Base-by-base conservation (phyloP, 2,888 invertebrate species). In the Nineta flava region DNA sequence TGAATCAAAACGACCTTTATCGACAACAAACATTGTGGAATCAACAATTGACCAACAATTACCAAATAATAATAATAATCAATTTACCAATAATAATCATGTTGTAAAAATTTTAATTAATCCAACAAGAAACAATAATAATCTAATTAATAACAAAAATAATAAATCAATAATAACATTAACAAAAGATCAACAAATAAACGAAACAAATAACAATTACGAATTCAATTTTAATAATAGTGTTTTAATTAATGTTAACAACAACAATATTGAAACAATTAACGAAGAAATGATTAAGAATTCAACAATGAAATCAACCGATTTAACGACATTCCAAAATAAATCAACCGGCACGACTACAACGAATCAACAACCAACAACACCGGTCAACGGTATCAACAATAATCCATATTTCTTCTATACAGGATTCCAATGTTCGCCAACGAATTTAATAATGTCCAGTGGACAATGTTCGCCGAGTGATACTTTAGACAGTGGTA, bases 391-490 rank as follows among this genome's bases (percentile, higher is more conserved):
- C 7, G 4, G 6, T 7, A 3, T 26, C 26, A 26, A 26, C 7
- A 26, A 26, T 26, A 57, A 56, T 56, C 54, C 57, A 49, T 58
- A 61, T 56, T 81, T 81, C 60, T 81, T 77, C 58, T 81, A 77
- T 64, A 76, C 72, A 55, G 70, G 76, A 6, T 79, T 73, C 56
- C 69, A 68, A 52, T 72, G 70, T 57, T 70, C 71, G 9, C 68
- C 74, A 57, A 66, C 69, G 7, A 71, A 68, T 53, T 72, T 72
- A 67, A 70, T 81, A 50, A 82, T 83, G 76, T 80, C 83, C 47
- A 85, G 84, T 61, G 87, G 87, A 1, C 87, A 87, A 61, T 83
- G 84, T 60, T 87, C 87, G 31, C 86, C 87, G 1, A 84, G 81
- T 59, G 87, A 87, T 60, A 87, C 86, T 1, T 64, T 87, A 54